Conservation (phyloP, 2,888 invertebrate species). For the Zaprionus lineosus region DNA sequence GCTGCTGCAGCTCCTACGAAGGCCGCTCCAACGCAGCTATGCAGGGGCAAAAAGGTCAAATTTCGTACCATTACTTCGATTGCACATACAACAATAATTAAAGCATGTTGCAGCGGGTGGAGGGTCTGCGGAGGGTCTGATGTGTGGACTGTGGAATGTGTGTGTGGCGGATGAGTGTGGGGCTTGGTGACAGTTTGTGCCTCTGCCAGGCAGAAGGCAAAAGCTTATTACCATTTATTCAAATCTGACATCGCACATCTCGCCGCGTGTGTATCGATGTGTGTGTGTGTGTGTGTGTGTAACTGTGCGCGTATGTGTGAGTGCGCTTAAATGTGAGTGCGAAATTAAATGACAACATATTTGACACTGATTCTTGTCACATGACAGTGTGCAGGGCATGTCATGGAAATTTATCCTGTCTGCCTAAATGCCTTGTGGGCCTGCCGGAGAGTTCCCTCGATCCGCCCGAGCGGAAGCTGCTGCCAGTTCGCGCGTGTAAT, state of each 20-base stretch:
- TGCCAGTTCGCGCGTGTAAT: constrained; percentile 61
- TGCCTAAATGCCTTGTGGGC: constrained; percentile 55
- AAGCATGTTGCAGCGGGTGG: too few species aligned
- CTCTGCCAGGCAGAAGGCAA: constrained; percentile 36
- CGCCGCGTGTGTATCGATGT: constrained; percentile 10
- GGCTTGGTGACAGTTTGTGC: too few species aligned
- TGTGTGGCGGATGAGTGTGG: too few species aligned
- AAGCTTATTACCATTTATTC: constrained; percentile 73
- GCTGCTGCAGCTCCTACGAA: too few species aligned
- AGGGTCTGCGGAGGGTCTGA: too few species aligned
- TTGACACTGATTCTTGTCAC: constrained; percentile 77
- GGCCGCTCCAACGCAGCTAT: too few species aligned
- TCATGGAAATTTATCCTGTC: constrained; percentile 74
- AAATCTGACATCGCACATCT: constrained; percentile 60
- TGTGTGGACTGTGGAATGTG: too few species aligned
- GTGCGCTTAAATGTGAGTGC: constrained; percentile 59
- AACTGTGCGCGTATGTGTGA: too few species aligned
- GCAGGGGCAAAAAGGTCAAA: too few species aligned
- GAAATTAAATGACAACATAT: constrained; percentile 79
- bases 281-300: constrained; percentile 3
- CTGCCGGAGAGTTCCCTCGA: neutral
- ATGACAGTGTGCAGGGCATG: constrained; percentile 63
- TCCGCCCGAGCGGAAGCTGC: constrained; percentile 22
- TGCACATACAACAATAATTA: constrained; percentile 71
- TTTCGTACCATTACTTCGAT: too few species aligned